Conservation (phyloP, 64 coral and sea anemone genomes). For the Astreopora myriophthalma region DNA sequence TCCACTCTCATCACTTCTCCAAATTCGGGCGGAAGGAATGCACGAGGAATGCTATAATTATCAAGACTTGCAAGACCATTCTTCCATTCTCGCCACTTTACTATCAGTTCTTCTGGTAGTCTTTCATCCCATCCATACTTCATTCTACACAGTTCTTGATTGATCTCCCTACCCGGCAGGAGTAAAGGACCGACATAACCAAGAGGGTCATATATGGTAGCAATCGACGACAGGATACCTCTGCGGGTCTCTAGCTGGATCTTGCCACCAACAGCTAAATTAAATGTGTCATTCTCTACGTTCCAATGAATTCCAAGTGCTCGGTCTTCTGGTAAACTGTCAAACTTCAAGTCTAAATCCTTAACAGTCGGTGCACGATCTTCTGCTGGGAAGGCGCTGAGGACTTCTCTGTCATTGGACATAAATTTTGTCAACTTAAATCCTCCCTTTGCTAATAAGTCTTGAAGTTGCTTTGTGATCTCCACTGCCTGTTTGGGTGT, state of each 20-base stretch:
- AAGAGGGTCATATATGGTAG: constrained; percentile 66
- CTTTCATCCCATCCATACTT: constrained; percentile 59
- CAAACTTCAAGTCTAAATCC: constrained; percentile 38
- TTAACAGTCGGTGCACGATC: constrained; percentile 53
- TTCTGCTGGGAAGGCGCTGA: constrained; percentile 32
- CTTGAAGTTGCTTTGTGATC: constrained; percentile 30
- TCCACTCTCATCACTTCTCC: constrained; percentile 8
- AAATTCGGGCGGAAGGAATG: background rate
- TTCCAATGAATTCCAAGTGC: constrained; percentile 68
- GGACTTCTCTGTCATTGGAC: constrained; percentile 31
- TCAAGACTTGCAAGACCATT: background rate
- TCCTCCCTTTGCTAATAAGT: constrained; percentile 56
- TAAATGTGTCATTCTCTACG: constrained; percentile 55
- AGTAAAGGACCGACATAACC: constrained; percentile 67
- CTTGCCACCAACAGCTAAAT: constrained; percentile 12
- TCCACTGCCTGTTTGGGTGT: constrained; percentile 40
- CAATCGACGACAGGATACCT: constrained; percentile 63
- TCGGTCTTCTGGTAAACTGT: constrained; percentile 45
- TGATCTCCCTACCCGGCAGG: constrained; percentile 66
- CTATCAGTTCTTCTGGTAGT: constrained; percentile 24
- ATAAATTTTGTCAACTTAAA: constrained; percentile 62
- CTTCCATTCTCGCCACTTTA: constrained; percentile 51
- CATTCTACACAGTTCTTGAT: constrained; percentile 61
- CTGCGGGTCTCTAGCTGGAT: constrained; percentile 40
- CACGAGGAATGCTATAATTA: background rate